Evolutionary conservation across 2,113 vertebrate species (phyloP).

Genomic region (Poeciliopsis retropinna): DNA sequence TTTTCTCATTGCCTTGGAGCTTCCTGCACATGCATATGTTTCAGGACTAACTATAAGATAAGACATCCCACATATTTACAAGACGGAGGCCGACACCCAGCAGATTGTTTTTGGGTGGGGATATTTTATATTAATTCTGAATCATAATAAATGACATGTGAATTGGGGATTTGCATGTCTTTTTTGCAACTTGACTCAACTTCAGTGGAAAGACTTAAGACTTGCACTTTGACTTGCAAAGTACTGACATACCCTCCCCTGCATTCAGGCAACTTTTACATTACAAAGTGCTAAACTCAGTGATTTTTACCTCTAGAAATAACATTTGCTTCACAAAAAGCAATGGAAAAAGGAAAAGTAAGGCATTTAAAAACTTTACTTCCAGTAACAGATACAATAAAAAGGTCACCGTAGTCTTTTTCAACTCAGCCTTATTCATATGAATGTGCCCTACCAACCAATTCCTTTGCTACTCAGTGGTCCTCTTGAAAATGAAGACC

Average conservation of each 20-base stretch:
- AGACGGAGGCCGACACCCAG: no score
- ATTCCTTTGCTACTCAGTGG: slow-evolving; percentile 30
- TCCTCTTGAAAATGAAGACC: slow-evolving; percentile 48
- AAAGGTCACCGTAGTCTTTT: slow-evolving; percentile 27
- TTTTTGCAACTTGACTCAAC: no score
- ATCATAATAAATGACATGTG: no score
- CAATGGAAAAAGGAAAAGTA: slow-evolving; percentile 16
- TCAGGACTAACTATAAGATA: no score
- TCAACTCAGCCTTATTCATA: slow-evolving; percentile 36
- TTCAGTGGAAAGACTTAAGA: no score
- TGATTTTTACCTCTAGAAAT: neutral
- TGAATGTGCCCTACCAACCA: slow-evolving; percentile 36
- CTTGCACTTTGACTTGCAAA: no score
- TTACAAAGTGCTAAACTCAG: neutral
- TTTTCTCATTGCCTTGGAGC: no score
- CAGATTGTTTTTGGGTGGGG: no score
- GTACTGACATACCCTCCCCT: no score
- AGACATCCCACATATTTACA: no score
- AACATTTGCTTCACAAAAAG: slow-evolving; percentile 12
- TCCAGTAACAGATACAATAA: slow-evolving; percentile 26
- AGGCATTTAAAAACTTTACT: slow-evolving; percentile 15
- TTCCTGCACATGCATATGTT: no score
- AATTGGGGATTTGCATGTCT: neutral
- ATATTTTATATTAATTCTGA: no score
- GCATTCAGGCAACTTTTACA: neutral